phyloP scores from a whole-genome alignment of 1,140 invertebrate species.

The Orchestia grillus region DNA sequence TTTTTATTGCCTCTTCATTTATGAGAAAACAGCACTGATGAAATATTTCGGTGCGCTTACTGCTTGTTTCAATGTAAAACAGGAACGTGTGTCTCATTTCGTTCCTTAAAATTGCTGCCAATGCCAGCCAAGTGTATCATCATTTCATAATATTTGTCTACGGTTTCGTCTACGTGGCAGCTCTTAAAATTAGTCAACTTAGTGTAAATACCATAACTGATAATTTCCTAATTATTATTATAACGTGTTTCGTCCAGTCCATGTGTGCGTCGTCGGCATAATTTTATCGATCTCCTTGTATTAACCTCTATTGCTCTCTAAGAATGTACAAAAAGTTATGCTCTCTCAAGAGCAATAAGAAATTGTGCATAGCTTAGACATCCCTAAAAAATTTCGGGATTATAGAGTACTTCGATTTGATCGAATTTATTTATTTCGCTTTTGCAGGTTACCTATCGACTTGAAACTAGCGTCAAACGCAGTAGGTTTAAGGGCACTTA shows the following conservation, averaged over 20 bases:
- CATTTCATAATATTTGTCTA: neutral
- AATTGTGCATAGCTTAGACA: constrained; percentile 17
- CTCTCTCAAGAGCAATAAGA: constrained; percentile 34
- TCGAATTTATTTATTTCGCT: constrained; percentile 47
- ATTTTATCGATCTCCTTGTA: constrained; percentile 18
- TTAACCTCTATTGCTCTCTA: constrained; percentile 33
- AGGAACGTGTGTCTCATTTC: too few relatives aligned
- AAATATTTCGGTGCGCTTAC: too few relatives aligned
- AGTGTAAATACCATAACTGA: neutral
- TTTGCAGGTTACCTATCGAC: neutral
- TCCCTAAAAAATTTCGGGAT: constrained; percentile 13
- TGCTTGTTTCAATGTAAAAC: too few relatives aligned
- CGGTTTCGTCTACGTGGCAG: neutral
- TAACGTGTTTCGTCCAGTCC: constrained; percentile 52
- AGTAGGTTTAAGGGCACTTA: constrained; percentile 8
- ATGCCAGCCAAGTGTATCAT: neutral
- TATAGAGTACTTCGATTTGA: constrained; percentile 31
- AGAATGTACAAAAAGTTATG: constrained; percentile 40
- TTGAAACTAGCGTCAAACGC: constrained; percentile 26
- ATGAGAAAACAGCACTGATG: too few relatives aligned
- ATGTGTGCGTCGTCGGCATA: constrained; percentile 28
- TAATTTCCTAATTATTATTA: constrained; percentile 29
- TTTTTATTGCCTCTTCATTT: too few relatives aligned
- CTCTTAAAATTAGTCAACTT: neutral
- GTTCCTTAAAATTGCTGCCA: too few relatives aligned